phyloP scores from a whole-genome alignment of 1,140 invertebrate species.

The Venustaconcha ellipsiformis region DNA sequence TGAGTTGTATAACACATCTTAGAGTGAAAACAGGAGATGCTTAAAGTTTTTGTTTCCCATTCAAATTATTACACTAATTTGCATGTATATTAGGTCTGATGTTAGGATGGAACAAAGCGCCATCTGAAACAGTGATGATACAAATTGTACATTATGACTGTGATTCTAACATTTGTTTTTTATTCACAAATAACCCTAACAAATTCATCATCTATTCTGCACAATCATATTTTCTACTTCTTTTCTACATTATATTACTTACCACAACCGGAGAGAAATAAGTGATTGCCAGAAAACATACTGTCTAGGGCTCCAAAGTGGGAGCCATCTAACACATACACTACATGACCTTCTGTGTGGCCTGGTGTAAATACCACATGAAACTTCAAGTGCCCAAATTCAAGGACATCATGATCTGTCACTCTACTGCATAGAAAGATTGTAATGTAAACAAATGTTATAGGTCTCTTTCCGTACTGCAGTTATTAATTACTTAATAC shows the following conservation, averaged over 20 bases:
- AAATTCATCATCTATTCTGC: too few relatives aligned
- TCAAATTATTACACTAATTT: too few relatives aligned
- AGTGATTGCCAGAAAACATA: slow-evolving; percentile 54
- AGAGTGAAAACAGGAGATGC: too few relatives aligned
- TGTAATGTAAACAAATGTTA: background rate
- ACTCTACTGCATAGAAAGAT: slow-evolving; percentile 34
- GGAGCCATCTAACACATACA: slow-evolving; percentile 44
- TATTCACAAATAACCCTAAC: too few relatives aligned
- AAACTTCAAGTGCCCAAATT: slow-evolving; percentile 47
- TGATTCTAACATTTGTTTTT: too few relatives aligned
- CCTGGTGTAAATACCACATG: slow-evolving; percentile 51
- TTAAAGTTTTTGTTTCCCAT: too few relatives aligned
- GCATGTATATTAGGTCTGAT: too few relatives aligned
- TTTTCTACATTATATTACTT: background rate
- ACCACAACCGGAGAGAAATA: slow-evolving; percentile 54
- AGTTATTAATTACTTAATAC: background rate
- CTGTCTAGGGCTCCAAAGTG: slow-evolving; percentile 37
- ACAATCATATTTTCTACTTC: too few relatives aligned
- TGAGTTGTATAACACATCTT: too few relatives aligned
- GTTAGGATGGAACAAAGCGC: too few relatives aligned
- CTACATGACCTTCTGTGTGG: slow-evolving; percentile 54
- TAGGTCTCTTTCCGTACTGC: background rate
- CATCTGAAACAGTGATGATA: too few relatives aligned
- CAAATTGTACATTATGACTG: too few relatives aligned
- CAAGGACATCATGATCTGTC: slow-evolving; percentile 35